These are phyloP conservation scores for Babyrousa celebensis DNA, from an alignment of 2,797 vertebrate genomes.

Conservation along the genomic window DNA sequence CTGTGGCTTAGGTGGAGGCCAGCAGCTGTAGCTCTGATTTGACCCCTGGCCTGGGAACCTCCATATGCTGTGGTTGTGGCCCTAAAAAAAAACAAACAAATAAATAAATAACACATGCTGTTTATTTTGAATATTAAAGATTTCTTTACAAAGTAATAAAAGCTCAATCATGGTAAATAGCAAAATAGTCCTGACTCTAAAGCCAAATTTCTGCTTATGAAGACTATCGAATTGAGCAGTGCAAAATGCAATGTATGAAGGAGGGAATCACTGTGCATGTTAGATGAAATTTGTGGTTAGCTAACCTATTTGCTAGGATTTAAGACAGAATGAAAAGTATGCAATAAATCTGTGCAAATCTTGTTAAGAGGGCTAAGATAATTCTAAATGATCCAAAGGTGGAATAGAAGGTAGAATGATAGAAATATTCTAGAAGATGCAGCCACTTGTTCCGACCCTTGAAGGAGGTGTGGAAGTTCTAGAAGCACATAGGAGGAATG, in stretches of 20 bases:
- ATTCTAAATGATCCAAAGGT: conserved; percentile 2
- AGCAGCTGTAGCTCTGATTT: too few species aligned
- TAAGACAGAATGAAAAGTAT: not conserved
- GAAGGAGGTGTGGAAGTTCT: not conserved
- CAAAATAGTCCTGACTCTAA: not conserved
- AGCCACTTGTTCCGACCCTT: not conserved
- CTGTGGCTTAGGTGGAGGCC: too few species aligned
- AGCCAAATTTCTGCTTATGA: not conserved
- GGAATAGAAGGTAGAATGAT: not conserved
- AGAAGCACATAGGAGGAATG: not conserved
- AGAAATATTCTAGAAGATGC: not conserved
- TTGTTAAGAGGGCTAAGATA: not conserved
- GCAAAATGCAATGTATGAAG: not conserved
- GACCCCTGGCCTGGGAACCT: too few species aligned
- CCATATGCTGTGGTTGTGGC: too few species aligned
- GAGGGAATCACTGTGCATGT: not conserved
- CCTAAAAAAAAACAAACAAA: too few species aligned
- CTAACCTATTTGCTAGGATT: not conserved
- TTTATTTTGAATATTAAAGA: not conserved
- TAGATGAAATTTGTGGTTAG: not conserved
- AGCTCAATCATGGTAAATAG: not conserved
- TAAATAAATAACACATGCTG: too few species aligned
- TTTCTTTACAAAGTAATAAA: conserved; percentile 19
- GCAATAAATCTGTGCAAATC: not conserved
- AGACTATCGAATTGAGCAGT: not conserved